Evolutionary conservation across 1,140 invertebrate species (phyloP), one percentile per base, ranked within the genome.

Genomic region (Drosophila punjabiensis): DNA sequence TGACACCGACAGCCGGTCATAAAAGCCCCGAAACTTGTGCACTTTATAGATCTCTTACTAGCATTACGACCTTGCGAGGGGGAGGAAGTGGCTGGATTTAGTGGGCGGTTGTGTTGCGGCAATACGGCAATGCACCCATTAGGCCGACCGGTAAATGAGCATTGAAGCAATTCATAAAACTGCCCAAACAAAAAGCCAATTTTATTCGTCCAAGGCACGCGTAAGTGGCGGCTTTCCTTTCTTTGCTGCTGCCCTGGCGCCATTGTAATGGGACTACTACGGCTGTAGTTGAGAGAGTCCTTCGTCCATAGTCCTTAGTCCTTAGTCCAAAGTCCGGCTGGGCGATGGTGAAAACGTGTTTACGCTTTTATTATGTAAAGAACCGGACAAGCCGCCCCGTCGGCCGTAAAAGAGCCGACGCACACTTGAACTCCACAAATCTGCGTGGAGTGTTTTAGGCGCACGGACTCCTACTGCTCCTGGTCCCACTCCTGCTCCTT

Each of bases 131-230:
- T 89, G 86, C 86, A 86, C 82, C 86, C 85, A 89, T 89, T 89
- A 89, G 76, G 71, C 71, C 65, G 69, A 89, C 82, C 82, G 87
- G 86, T 86, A 89, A 89, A 89, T 89, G 87, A 82, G 87, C 79
- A 90, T 91, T 89, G 82, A 89, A 91, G 81, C 86, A 89, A 89
- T 89, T 89, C 86, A 89, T 89, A 86, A 89, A 89, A 89, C 79
- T 68, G 81, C 50, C 82, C 81, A 79, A 89, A 89, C 65, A 68
- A 65, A 79, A 79, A 86, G 75, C 33, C 82, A 80, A 85, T 88
- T 88, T 85, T 76, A 90, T 78, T 81, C 69, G 66, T 63, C 63
- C 64, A 35, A 74, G 78, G 73, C 85, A 89, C 74, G 84, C 84
- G 67, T 82, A 76, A 89, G 67, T 79, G 70, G 60, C 60, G 58